Evolutionary conservation across 2,797 vertebrate genomes (phyloP).

Genomic region (Garrulus glandarius): DNA sequence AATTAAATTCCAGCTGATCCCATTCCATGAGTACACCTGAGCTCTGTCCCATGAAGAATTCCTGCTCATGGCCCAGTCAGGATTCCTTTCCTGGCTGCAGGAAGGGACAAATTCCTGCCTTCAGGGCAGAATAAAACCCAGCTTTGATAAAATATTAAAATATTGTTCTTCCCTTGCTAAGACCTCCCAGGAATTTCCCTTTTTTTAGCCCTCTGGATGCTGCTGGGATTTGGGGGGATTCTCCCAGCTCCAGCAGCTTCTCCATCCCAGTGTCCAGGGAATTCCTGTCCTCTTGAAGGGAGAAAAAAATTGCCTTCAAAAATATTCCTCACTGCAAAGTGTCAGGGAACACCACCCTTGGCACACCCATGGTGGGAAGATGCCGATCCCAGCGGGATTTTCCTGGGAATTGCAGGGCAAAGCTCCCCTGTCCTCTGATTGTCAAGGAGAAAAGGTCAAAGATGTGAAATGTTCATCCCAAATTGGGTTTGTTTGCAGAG

Average conservation of each 20-base stretch:
- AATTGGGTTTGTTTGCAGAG: accelerated
- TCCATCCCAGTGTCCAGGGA: neutral
- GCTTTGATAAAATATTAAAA: neutral
- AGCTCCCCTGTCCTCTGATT: neutral
- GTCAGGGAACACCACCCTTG: neutral
- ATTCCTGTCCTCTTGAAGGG: neutral
- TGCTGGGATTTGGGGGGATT: neutral
- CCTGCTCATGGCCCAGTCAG: neutral
- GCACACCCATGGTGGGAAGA: accelerated
- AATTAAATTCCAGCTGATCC: neutral
- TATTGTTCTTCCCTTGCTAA: accelerated
- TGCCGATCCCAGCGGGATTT: accelerated
- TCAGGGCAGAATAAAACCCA: neutral
- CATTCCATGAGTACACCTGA: neutral
- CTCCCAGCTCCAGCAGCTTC: neutral
- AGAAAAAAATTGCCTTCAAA: neutral
- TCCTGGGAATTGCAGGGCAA: neutral
- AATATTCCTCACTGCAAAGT: neutral
- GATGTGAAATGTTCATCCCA: neutral
- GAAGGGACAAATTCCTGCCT: neutral
- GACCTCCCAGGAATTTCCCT: neutral
- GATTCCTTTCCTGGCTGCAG: neutral
- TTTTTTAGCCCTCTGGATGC: neutral
- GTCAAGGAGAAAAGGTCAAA: neutral
- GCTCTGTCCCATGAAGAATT: neutral